Conservation (phyloP, 2,888 invertebrate genomes). For the Hanleya hanleyi region DNA sequence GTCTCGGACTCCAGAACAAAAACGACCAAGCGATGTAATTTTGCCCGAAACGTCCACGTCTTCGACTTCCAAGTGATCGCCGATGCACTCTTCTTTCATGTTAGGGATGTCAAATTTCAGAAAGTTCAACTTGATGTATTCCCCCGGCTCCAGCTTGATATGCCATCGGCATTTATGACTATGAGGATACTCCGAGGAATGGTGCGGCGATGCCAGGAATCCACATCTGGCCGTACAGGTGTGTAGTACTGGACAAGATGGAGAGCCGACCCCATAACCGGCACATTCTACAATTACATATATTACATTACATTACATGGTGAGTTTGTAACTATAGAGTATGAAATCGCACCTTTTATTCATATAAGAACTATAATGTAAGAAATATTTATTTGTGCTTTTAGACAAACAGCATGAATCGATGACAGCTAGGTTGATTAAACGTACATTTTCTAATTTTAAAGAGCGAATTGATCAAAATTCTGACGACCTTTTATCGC, state of each 20-base stretch:
- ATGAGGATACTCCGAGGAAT: conserved; percentile 53
- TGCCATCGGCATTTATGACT: conserved; percentile 58
- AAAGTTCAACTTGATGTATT: conserved; percentile 56
- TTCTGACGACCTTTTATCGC: too few relatives aligned
- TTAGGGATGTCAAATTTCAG: conserved; percentile 54
- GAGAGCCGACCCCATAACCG: not conserved
- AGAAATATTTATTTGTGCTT: too few relatives aligned
- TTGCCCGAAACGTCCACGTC: conserved; percentile 56
- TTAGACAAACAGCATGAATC: too few relatives aligned
- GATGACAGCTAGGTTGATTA: too few relatives aligned
- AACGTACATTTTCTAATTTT: too few relatives aligned
- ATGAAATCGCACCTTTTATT: too few relatives aligned
- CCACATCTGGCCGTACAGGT: conserved; percentile 39
- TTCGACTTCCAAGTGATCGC: conserved; percentile 36
- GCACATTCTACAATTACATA: conserved; percentile 5
- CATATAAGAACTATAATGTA: too few relatives aligned
- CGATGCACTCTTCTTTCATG: not conserved
- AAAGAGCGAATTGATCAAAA: too few relatives aligned
- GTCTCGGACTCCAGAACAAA: conserved; percentile 46
- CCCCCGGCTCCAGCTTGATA: conserved; percentile 47
- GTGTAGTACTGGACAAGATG: not conserved
- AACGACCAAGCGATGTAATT: conserved; percentile 46
- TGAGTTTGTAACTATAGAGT: too few relatives aligned
- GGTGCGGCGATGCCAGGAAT: conserved; percentile 52
- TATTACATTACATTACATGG: too few relatives aligned